Evolutionary conservation across 1,140 invertebrate species (phyloP), one percentile per base, ranked within the genome.

Genomic region (Bactericera cockerelli): DNA sequence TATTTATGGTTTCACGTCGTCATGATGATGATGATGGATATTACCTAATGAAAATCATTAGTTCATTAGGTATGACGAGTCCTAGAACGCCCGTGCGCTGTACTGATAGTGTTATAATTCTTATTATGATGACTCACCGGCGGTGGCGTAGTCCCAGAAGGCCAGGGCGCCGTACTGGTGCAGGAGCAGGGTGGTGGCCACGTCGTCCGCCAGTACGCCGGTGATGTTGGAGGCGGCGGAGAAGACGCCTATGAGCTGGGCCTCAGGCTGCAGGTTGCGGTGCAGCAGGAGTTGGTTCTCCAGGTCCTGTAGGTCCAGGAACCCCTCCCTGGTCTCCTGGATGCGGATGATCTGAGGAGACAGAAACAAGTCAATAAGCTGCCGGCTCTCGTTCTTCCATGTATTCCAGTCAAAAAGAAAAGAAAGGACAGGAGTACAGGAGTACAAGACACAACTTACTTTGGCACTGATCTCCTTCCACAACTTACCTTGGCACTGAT

Each of bases 101-200:
- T n/a, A n/a, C n/a, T n/a, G n/a, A n/a, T n/a, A n/a, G n/a, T n/a
- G n/a, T n/a, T n/a, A n/a, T n/a, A n/a, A n/a, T n/a, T n/a, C n/a
- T n/a, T n/a, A n/a, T n/a, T n/a, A n/a, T n/a, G n/a, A n/a, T n/a
- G n/a, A n/a, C 67, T 65, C 65, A 78, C 77, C 77, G 53, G 87
- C 87, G 8, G 87, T 78, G 2, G 89, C 89, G 71, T 90, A 94
- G 71, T 94, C 91, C 89, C 89, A 94, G 65, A 94, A 83, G 2
- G 86, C 81, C 56, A 89, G 75, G 1, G 88, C 89, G 1, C 81
- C 83, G 67, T 89, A 86, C 64, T 84, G 81, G 67, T 93, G 89
- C 6, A 94, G 75, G 1, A 91, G 70, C 13, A 85, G 72, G 1
- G 89, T 92, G 6, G 92, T 84, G 1, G 81, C 79, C 26, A 90